Evolutionary conservation across 2,113 vertebrate species (phyloP).

Genomic region (Hyla sarda): DNA sequence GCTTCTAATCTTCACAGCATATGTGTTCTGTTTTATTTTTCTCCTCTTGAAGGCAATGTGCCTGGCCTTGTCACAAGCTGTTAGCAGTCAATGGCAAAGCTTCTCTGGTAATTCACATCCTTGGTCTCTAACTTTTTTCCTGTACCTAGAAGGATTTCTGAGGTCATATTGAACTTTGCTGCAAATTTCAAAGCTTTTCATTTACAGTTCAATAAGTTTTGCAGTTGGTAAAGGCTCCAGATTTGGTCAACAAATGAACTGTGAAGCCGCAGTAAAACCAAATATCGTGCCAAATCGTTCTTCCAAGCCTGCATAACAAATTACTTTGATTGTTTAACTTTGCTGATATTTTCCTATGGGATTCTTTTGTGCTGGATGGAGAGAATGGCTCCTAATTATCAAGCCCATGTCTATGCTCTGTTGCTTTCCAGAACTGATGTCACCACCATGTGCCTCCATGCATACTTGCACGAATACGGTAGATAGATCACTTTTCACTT

Average conservation of each 20-base stretch:
- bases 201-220: constrained; percentile 60
- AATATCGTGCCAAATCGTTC: constrained; percentile 61
- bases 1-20: constrained; percentile 13
- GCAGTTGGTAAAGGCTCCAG: constrained; percentile 60
- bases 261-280: constrained; percentile 18
- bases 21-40: background rate
- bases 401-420: background rate
- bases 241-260: constrained; percentile 57
- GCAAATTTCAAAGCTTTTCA: constrained; percentile 28
- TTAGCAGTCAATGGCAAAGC: background rate
- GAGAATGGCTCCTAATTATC: background rate
- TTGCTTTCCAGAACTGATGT: background rate
- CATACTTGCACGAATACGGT: background rate
- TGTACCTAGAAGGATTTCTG: constrained; percentile 57
- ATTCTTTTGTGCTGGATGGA: background rate
- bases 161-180: background rate
- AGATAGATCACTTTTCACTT: too few species aligned
- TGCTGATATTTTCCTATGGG: constrained; percentile 14
- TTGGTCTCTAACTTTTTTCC: constrained; percentile 12
- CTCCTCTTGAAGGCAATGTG: constrained; percentile 25
- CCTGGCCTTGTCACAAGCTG: constrained; percentile 52
- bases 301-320: constrained; percentile 49
- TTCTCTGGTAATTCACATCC: background rate
- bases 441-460: background rate
- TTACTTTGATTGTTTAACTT: constrained; percentile 33